A percentile compares a stretch with the other conserved stretches of the same genome.
Evolutionary conservation across 1,140 invertebrate genomes (phyloP).

Genomic region (Drosophila mauritiana): DNA sequence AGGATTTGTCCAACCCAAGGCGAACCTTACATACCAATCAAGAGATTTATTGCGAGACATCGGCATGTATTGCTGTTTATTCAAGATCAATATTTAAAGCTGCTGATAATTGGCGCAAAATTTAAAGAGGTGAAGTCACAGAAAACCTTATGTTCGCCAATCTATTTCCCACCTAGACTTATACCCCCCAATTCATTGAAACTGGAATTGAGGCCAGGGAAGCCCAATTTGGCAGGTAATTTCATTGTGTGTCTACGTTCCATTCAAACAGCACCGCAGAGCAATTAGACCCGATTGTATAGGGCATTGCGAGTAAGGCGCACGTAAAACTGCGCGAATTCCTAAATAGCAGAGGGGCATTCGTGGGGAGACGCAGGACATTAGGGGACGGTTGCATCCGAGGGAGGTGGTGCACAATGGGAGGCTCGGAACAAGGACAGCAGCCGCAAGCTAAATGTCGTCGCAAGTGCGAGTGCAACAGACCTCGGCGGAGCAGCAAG

Average conservation of each 20-base stretch:
- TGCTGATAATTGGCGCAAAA: neutral
- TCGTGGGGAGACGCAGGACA: neutral
- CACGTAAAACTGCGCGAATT: slow-evolving; percentile 28
- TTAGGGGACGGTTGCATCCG: neutral
- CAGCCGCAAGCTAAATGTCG: slow-evolving; percentile 42
- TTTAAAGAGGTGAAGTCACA: neutral
- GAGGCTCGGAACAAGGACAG: slow-evolving; percentile 35
- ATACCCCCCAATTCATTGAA: neutral
- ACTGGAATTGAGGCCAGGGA: slow-evolving; percentile 4
- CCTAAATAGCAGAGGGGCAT: slow-evolving; percentile 40
- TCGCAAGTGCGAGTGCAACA: slow-evolving; percentile 39
- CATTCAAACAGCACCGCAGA: slow-evolving; percentile 15
- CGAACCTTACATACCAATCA: slow-evolving; percentile 19
- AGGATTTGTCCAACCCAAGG: slow-evolving; percentile 15
- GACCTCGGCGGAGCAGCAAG: slow-evolving; percentile 6
- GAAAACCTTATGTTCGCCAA: neutral
- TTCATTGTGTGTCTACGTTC: slow-evolving; percentile 13
- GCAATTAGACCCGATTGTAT: slow-evolving; percentile 30
- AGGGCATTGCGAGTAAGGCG: slow-evolving; percentile 31
- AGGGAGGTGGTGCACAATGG: slow-evolving; percentile 4
- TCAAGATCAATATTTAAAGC: neutral
- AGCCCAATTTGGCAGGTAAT: slow-evolving; percentile 23
- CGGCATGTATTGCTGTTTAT: neutral
- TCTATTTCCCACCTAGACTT: neutral
- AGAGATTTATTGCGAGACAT: slow-evolving; percentile 13